A percentile compares a stretch with the other conserved stretches of the same genome.
Evolutionary conservation across 2,888 invertebrate genomes (phyloP).

Genomic region (Nasonovia ribisnigri): DNA sequence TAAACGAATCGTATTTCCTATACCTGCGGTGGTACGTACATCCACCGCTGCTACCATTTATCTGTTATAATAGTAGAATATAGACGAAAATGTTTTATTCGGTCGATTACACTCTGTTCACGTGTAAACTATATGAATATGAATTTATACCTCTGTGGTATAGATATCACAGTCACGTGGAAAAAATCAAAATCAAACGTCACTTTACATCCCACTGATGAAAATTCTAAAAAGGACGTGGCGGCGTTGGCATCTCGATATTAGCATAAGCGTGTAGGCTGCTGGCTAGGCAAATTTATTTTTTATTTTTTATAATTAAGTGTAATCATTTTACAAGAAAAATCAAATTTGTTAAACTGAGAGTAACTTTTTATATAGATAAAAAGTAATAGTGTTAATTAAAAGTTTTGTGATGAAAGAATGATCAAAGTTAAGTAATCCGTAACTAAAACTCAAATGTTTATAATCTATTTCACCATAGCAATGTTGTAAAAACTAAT

Average conservation of each 20-base stretch:
- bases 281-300: neutral
- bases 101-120: neutral
- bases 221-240: neutral
- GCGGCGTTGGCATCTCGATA: neutral
- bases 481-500: neutral
- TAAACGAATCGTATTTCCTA: neutral
- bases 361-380: neutral
- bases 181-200: neutral
- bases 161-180: neutral
- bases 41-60: neutral
- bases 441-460: neutral
- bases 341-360: neutral
- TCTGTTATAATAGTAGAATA: neutral
- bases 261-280: neutral
- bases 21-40: neutral
- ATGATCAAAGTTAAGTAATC: neutral
- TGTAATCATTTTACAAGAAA: neutral
- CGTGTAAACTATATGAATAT: neutral
- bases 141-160: neutral
- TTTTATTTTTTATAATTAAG: neutral
- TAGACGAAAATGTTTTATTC: conserved; percentile 1
- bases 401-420: neutral
- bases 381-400: neutral
- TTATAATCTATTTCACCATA: neutral
- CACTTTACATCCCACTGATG: neutral